These are phyloP conservation scores for Dolichallabes microphthalmus DNA, from an alignment of 2,113 vertebrate genomes.

Conservation along the genomic window DNA sequence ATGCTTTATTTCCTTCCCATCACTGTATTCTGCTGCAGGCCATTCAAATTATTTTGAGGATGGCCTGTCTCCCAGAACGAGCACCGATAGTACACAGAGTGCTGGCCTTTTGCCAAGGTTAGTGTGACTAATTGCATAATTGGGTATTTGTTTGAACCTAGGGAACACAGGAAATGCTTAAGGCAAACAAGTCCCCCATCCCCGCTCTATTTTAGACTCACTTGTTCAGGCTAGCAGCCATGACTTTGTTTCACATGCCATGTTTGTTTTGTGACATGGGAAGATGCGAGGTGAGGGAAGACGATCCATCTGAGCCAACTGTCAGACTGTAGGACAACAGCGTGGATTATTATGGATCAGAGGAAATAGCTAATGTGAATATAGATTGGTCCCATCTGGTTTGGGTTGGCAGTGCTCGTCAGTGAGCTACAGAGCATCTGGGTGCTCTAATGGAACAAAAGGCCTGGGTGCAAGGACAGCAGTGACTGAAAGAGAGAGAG, in stretches of 20 bases:
- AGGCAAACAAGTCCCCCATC: neutral
- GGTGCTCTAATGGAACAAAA: slow-evolving; percentile 75
- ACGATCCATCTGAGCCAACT: slow-evolving; percentile 36
- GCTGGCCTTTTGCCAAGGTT: slow-evolving; percentile 16
- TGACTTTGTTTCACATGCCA: slow-evolving; percentile 8
- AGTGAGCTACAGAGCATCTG: slow-evolving; percentile 77
- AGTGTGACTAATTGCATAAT: slow-evolving; percentile 40
- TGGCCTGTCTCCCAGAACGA: slow-evolving; percentile 24
- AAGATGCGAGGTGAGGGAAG: slow-evolving; percentile 7
- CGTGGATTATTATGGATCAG: slow-evolving; percentile 72
- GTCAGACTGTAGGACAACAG: slow-evolving; percentile 70
- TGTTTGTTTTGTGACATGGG: slow-evolving; percentile 14
- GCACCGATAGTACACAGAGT: slow-evolving; percentile 11
- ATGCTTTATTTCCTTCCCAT: slow-evolving; percentile 33
- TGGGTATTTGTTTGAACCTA: slow-evolving; percentile 17
- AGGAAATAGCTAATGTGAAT: slow-evolving; percentile 80
- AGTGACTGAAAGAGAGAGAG: slow-evolving; percentile 45
- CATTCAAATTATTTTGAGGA: slow-evolving; percentile 38
- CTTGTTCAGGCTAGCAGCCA: slow-evolving; percentile 25
- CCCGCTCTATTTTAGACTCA: slow-evolving; percentile 25
- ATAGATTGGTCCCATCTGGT: slow-evolving; percentile 80
- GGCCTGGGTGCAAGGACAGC: slow-evolving; percentile 56
- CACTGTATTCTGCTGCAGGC: slow-evolving; percentile 20
- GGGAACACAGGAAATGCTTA: slow-evolving; percentile 23
- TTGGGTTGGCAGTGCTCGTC: slow-evolving; percentile 71